Percentiles rank a stretch among this genome's conserved stretches.
Evolutionary conservation across 2,888 invertebrate species (phyloP).

Genomic region (Sinelater perroti): DNA sequence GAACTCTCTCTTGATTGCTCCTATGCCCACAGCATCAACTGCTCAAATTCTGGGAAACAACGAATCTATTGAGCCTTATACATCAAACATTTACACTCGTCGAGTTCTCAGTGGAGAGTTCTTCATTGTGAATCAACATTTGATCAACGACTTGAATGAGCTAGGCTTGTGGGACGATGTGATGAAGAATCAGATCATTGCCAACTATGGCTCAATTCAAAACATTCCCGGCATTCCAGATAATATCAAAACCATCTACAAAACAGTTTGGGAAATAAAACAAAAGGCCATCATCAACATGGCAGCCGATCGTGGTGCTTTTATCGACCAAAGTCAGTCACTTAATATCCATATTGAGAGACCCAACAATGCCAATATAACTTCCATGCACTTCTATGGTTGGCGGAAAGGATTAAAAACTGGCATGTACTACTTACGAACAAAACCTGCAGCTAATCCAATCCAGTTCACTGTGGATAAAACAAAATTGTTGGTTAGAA

Average conservation of each 20-base stretch:
- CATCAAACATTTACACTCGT: constrained; percentile 94
- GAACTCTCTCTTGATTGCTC: constrained; percentile 89
- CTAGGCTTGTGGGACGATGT: constrained; percentile 91
- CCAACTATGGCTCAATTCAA: constrained; percentile 92
- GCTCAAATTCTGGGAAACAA: constrained; percentile 99
- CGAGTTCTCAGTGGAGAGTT: constrained; percentile 96
- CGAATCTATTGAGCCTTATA: constrained; percentile 98
- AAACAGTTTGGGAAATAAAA: constrained; percentile 97
- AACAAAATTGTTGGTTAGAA: constrained; percentile 63
- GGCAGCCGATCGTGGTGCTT: constrained; percentile 98
- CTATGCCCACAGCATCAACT: constrained; percentile 99
- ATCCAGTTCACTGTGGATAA: constrained; percentile 99
- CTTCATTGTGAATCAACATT: constrained; percentile 94
- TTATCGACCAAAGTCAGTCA: constrained; percentile 98
- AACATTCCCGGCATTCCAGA: constrained; percentile 85
- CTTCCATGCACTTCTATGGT: constrained; percentile 98
- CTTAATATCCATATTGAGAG: constrained; percentile 97
- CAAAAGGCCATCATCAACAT: constrained; percentile 92
- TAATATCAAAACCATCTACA: constrained; percentile 86
- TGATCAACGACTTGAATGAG: constrained; percentile 92
- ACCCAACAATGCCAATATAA: constrained; percentile 91
- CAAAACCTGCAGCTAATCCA: constrained; percentile 95
- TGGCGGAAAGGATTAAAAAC: constrained; percentile 98
- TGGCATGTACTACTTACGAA: constrained; percentile 98
- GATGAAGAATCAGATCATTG: constrained; percentile 94